Percentiles rank a stretch among this genome's conserved stretches.
Evolutionary conservation across 1,140 invertebrate genomes (phyloP).

Genomic region (Ceratina calcarata): DNA sequence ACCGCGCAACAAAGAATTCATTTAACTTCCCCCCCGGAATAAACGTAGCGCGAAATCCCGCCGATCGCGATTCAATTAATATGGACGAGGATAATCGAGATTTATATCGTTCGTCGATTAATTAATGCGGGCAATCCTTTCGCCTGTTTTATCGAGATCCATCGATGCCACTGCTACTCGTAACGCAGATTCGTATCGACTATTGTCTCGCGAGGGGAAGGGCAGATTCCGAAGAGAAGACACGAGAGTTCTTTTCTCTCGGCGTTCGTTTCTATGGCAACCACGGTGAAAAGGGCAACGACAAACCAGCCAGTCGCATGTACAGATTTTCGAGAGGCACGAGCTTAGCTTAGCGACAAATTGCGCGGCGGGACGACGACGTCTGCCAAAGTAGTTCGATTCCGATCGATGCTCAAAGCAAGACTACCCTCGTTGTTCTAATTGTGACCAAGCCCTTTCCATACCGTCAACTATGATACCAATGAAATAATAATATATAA

Average conservation of each 20-base stretch:
- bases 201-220: no score
- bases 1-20: conserved; percentile 20
- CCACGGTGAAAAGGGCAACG: not conserved
- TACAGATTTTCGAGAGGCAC: not conserved
- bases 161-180: no score
- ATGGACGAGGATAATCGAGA: conserved; percentile 11
- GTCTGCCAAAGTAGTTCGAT: not conserved
- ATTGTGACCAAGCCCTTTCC: not conserved
- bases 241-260: no score
- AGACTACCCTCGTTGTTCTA: conserved; percentile 4
- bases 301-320: not conserved
- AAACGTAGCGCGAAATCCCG: no score
- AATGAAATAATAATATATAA: no score
- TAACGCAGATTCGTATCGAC: no score
- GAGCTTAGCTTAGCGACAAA: conserved; percentile 1
- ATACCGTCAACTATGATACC: no score
- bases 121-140: conserved; percentile 1
- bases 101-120: not conserved
- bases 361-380: conserved; percentile 5
- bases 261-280: not conserved
- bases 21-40: not conserved
- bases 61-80: conserved; percentile 6
- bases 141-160: no score
- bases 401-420: not conserved
- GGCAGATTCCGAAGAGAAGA: no score